These are phyloP conservation scores for Philereme transversata DNA, from an alignment of 2,888 invertebrate species.

Conservation along the genomic window DNA sequence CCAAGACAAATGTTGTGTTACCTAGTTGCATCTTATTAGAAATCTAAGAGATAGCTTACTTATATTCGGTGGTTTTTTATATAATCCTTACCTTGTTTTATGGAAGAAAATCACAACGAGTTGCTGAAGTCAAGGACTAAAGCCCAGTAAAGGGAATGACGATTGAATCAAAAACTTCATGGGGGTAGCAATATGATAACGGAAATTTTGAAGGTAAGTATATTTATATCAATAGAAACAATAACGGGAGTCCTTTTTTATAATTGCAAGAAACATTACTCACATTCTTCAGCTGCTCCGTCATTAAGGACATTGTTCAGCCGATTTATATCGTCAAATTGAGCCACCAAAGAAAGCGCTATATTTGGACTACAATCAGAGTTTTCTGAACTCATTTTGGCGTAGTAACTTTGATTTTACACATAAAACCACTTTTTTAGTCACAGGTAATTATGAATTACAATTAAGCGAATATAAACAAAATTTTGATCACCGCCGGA, in stretches of 20 bases:
- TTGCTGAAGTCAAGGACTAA: conserved; percentile 9
- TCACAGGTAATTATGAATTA: not conserved
- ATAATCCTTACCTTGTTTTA: too few species aligned
- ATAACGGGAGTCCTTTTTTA: too few species aligned
- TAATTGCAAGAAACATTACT: conserved; percentile 47
- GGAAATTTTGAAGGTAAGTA: conserved; percentile 5
- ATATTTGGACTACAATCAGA: conserved; percentile 68
- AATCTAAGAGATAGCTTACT: too few species aligned
- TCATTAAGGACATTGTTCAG: conserved; percentile 86
- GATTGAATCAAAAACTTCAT: conserved; percentile 6
- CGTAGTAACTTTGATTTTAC: conserved; percentile 17
- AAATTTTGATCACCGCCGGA: conserved; percentile 9
- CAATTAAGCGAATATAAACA: conserved; percentile 9
- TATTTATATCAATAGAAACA: not conserved
- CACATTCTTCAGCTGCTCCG: conserved; percentile 88
- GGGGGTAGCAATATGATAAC: conserved; percentile 7
- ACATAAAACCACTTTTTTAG: conserved; percentile 30
- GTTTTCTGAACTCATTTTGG: conserved; percentile 70
- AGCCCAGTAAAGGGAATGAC: not conserved
- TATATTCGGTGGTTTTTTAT: too few species aligned
- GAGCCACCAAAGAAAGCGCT: conserved; percentile 86
- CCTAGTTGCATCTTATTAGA: too few species aligned
- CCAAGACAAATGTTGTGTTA: too few species aligned
- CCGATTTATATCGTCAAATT: conserved; percentile 89
- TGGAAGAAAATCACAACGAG: too few species aligned